Percentiles rank a stretch among this genome's conserved stretches.
These are phyloP conservation scores for Oscheius sp. DNA, from an alignment of 2,888 invertebrate species.

Conservation along the genomic window DNA sequence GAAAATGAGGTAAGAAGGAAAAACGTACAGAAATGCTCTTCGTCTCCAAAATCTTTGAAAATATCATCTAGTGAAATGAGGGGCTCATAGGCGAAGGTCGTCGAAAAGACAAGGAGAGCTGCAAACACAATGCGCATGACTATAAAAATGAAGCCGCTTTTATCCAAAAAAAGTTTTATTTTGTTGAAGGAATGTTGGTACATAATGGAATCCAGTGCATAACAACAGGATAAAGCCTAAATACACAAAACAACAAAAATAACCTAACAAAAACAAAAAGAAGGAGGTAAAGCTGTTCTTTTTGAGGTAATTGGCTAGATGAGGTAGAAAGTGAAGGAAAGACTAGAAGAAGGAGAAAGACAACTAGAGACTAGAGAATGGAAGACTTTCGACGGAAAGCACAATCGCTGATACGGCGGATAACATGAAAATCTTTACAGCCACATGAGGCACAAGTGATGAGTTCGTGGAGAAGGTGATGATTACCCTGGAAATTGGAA, in stretches of 20 bases:
- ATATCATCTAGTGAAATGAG: not conserved
- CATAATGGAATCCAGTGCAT: not conserved
- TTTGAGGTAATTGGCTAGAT: not conserved
- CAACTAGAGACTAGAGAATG: not conserved
- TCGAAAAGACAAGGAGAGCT: not conserved
- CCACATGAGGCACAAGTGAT: conserved; percentile 50
- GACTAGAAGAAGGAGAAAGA: conserved; percentile 3
- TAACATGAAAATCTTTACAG: conserved; percentile 39
- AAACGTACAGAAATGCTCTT: not conserved
- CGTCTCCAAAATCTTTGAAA: not conserved
- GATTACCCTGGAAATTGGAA: conserved; percentile 42
- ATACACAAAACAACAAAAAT: not conserved
- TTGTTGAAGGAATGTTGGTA: not conserved
- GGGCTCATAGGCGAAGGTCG: not conserved
- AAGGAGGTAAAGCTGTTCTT: not conserved
- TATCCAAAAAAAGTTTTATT: not conserved
- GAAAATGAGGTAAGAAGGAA: not conserved
- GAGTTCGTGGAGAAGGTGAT: conserved; percentile 47
- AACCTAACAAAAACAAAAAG: not conserved
- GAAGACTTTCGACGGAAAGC: conserved; percentile 8
- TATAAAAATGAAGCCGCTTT: too few species aligned
- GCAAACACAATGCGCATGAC: too few species aligned
- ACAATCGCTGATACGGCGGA: conserved; percentile 24
- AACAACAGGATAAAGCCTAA: not conserved
- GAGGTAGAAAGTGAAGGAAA: not conserved